Conservation (phyloP, 2,888 invertebrate genomes). For the Luperina nickerlii region DNA sequence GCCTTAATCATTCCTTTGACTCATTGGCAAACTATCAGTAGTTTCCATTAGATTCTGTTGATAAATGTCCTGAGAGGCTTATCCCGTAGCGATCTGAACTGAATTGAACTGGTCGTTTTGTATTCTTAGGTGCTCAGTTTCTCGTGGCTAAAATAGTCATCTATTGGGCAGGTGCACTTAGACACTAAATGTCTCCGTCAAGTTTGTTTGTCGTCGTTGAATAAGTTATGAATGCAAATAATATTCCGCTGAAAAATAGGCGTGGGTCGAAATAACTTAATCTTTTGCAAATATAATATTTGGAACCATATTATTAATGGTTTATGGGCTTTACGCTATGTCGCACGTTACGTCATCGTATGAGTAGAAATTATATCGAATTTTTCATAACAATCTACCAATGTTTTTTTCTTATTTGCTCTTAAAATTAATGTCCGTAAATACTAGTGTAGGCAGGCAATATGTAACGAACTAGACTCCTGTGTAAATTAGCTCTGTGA, state of each 20-base stretch:
- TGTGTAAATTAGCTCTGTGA: conserved; percentile 36
- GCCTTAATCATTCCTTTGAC: not conserved
- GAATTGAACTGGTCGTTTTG: not conserved
- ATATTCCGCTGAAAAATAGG: conserved; percentile 5
- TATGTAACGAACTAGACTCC: conserved; percentile 24
- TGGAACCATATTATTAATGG: not conserved
- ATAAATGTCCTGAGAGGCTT: not conserved
- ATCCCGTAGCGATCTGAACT: not conserved
- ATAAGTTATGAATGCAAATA: conserved; percentile 24
- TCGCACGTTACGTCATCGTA: conserved; percentile 15
- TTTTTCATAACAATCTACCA: not conserved
- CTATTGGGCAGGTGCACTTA: conserved; percentile 36
- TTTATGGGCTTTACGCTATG: not conserved
- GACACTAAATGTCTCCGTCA: conserved; percentile 18
- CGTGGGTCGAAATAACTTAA: conserved; percentile 1
- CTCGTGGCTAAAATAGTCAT: conserved; percentile 13
- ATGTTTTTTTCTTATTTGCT: conserved; percentile 12
- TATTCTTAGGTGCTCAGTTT: conserved; percentile 33
- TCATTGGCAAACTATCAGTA: not conserved
- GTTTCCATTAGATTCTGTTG: not conserved
- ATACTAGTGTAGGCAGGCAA: conserved; percentile 22
- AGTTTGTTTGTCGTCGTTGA: conserved; percentile 21
- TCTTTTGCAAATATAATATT: conserved; percentile 9
- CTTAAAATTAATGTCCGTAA: conserved; percentile 3
- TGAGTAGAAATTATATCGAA: not conserved